A percentile compares a stretch with the other conserved stretches of the same genome.
These are phyloP conservation scores for Andrena camellia DNA, from an alignment of 2,888 invertebrate genomes.

Conservation along the genomic window DNA sequence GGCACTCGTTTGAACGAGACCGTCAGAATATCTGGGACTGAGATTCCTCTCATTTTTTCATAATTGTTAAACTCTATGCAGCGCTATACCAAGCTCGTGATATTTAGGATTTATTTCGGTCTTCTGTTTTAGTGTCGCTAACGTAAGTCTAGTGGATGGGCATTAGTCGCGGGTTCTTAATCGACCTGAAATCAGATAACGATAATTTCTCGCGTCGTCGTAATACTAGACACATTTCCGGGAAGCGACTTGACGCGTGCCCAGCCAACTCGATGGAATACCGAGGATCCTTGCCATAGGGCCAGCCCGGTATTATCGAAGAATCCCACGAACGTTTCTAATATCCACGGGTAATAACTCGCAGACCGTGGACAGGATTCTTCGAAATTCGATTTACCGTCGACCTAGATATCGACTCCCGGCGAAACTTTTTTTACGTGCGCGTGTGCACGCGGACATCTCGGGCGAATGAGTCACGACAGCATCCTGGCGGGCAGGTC, in stretches of 20 bases:
- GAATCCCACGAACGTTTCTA: slow-evolving; percentile 4
- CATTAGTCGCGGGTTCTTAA: neutral
- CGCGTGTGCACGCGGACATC: slow-evolving; percentile 26
- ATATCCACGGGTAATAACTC: slow-evolving; percentile 3
- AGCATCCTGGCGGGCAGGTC: slow-evolving; percentile 60
- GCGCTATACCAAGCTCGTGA: neutral
- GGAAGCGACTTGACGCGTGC: neutral
- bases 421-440: slow-evolving; percentile 42
- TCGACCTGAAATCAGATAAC: neutral
- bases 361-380: neutral
- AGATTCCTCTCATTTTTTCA: neutral
- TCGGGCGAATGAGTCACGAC: slow-evolving; percentile 62
- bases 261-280: neutral
- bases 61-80: neutral
- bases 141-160: no score
- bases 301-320: slow-evolving; percentile 1
- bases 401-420: slow-evolving; percentile 30
- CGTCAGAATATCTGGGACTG: neutral
- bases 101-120: no score
- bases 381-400: slow-evolving; percentile 55
- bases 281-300: neutral
- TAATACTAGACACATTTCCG: neutral
- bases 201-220: neutral
- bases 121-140: no score
- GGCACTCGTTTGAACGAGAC: neutral